Evolutionary conservation across 2,797 vertebrate genomes (phyloP).

Genomic region (Pseudochirops cupreus): DNA sequence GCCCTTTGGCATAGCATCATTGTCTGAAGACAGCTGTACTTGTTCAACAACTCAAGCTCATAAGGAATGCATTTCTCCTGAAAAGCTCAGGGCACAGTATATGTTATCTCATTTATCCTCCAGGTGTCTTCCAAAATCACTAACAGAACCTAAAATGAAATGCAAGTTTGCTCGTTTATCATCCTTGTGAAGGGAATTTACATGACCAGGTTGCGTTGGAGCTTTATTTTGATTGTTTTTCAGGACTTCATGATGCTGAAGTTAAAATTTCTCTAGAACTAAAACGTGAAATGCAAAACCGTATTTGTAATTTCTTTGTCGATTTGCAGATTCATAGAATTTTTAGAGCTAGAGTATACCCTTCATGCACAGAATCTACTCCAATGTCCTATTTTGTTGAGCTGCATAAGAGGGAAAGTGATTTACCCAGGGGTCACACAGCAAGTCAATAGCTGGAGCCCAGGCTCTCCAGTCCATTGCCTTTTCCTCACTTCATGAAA

Average conservation of each 20-base stretch:
- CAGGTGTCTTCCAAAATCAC: neutral
- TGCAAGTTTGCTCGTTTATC: neutral
- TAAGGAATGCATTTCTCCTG: neutral
- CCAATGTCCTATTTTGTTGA: neutral
- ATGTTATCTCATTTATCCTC: neutral
- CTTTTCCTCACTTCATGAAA: neutral
- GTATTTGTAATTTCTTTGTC: neutral
- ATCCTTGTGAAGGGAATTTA: neutral
- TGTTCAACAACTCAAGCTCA: neutral
- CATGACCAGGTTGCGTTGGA: neutral
- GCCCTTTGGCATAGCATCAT: neutral
- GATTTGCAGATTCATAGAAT: neutral
- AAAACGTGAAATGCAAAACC: neutral
- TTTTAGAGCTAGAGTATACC: neutral
- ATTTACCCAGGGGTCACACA: neutral
- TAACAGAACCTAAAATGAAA: neutral
- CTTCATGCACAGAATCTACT: neutral
- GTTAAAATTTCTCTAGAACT: neutral
- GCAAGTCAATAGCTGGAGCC: neutral
- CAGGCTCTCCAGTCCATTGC: neutral
- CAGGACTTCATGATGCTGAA: neutral
- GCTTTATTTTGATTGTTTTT: neutral
- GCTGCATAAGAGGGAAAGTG: neutral
- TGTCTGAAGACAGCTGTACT: neutral
- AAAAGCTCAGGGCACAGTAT: neutral